phyloP scores from a whole-genome alignment of 2,113 vertebrate species.

The Hymenochirus boettgeri region DNA sequence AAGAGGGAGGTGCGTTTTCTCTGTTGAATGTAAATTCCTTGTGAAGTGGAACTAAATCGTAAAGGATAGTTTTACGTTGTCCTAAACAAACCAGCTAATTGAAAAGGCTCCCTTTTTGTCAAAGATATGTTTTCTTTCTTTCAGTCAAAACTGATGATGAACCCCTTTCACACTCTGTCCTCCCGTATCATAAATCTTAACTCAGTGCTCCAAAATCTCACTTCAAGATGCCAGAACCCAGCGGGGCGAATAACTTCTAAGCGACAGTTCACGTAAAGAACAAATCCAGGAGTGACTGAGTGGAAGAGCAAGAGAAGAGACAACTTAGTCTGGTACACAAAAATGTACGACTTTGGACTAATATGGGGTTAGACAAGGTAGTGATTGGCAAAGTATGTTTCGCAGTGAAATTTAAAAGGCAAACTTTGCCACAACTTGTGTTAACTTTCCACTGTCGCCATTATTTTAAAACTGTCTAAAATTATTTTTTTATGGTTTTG shows the following conservation, averaged over 20 bases:
- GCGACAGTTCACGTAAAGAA: constrained; percentile 31
- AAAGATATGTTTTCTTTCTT: constrained; percentile 96
- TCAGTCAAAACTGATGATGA: constrained; percentile 92
- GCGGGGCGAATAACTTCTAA: constrained; percentile 71
- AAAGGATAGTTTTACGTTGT: constrained; percentile 98
- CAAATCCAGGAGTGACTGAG: not conserved
- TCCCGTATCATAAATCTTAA: constrained; percentile 77
- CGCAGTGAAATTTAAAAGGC: too few relatives aligned
- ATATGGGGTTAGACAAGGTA: too few relatives aligned
- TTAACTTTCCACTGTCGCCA: too few relatives aligned
- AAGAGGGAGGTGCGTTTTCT: constrained; percentile 86
- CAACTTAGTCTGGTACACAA: too few relatives aligned
- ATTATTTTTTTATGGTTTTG: too few relatives aligned
- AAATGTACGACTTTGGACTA: too few relatives aligned
- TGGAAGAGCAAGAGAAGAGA: not conserved
- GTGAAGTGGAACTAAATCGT: constrained; percentile 99
- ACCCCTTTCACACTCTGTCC: constrained; percentile 93
- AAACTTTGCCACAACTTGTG: too few relatives aligned
- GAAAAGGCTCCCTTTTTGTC: constrained; percentile 85
- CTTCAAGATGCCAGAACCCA: constrained; percentile 70
- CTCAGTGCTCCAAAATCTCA: constrained; percentile 66
- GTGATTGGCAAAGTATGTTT: too few relatives aligned
- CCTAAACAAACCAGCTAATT: constrained; percentile 97
- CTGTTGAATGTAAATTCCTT: constrained; percentile 95
- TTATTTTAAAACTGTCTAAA: too few relatives aligned